phyloP scores from a whole-genome alignment of 2,113 vertebrate species.

The Tragelaphus strepsiceros region DNA sequence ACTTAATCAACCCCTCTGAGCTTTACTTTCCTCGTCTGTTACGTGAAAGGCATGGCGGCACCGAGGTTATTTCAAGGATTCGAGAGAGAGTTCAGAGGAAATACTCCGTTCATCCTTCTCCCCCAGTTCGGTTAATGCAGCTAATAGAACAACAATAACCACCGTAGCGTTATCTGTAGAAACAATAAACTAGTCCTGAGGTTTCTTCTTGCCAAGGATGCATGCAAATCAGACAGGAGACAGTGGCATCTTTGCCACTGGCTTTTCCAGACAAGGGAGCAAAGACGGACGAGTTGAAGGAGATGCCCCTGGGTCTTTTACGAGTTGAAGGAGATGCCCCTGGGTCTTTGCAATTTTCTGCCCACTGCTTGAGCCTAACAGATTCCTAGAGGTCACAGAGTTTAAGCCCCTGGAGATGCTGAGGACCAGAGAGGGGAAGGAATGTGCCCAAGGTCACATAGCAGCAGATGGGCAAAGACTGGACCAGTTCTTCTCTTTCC shows the following conservation, averaged over 20 bases:
- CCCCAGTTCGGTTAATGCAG: accelerated
- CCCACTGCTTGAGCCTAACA: background rate
- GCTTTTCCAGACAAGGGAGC: background rate
- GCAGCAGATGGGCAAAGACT: background rate
- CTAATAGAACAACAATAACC: background rate
- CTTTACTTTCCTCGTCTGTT: background rate
- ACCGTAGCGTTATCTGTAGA: background rate
- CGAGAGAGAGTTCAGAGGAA: accelerated
- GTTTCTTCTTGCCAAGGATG: background rate
- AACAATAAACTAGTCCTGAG: background rate
- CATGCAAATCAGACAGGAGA: background rate
- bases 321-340: accelerated
- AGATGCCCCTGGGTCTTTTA: background rate
- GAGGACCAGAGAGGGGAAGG: background rate
- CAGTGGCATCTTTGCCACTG: background rate
- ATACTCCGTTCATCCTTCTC: accelerated
- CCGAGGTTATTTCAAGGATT: background rate
- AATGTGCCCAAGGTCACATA: background rate
- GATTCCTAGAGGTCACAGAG: background rate
- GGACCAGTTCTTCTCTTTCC: accelerated
- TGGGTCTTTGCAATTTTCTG: background rate
- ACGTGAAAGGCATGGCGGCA: background rate
- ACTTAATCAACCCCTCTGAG: background rate
- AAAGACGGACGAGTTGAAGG: background rate
- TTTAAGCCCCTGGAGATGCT: background rate